phyloP scores from a whole-genome alignment of 2,888 invertebrate species.

The Lucinisca nassula region DNA sequence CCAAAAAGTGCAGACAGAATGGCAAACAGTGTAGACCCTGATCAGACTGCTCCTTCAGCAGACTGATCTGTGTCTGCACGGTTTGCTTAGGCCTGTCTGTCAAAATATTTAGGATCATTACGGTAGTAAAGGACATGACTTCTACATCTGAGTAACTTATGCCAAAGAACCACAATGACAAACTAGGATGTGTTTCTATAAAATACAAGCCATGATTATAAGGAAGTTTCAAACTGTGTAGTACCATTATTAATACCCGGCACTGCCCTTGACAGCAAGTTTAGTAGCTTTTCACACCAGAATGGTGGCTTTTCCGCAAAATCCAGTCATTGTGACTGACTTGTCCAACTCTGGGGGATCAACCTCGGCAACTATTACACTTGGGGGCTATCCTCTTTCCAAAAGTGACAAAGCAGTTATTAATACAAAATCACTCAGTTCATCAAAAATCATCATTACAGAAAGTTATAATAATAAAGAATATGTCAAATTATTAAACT shows the following conservation, averaged over 20 bases:
- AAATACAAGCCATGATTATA: constrained; percentile 17
- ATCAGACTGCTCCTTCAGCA: too few species aligned
- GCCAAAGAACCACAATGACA: neutral
- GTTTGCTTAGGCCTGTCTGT: too few species aligned
- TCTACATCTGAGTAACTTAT: neutral
- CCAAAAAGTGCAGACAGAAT: too few species aligned
- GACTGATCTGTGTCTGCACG: too few species aligned
- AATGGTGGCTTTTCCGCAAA: constrained; percentile 47
- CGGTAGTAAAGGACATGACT: neutral
- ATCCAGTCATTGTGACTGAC: constrained; percentile 62
- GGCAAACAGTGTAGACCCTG: too few species aligned
- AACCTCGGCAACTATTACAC: constrained; percentile 74
- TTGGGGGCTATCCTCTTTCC: constrained; percentile 73
- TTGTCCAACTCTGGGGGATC: constrained; percentile 48
- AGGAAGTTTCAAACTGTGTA: constrained; percentile 17
- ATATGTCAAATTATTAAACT: too few species aligned
- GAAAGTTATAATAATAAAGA: too few species aligned
- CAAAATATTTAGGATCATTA: too few species aligned
- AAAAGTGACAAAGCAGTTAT: constrained; percentile 71
- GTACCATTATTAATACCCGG: constrained; percentile 13
- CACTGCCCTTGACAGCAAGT: neutral
- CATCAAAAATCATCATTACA: too few species aligned
- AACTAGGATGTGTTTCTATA: constrained; percentile 15
- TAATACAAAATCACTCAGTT: constrained; percentile 5
- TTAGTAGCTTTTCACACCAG: constrained; percentile 23